These are phyloP conservation scores for Lepus americanus DNA, from an alignment of 2,113 vertebrate genomes.

Conservation along the genomic window DNA sequence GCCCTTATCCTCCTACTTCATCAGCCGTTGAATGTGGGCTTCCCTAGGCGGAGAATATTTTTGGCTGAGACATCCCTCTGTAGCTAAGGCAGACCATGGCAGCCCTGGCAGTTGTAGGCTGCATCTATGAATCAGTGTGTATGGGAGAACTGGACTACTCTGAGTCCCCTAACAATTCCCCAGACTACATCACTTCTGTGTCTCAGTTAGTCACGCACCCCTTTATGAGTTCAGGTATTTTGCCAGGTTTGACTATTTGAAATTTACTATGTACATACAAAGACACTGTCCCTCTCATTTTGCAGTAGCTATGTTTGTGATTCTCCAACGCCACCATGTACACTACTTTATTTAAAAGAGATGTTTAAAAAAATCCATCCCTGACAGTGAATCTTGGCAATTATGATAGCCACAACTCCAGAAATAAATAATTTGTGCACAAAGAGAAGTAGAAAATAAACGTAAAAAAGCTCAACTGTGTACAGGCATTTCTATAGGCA, in stretches of 20 bases:
- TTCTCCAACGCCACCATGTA: neutral
- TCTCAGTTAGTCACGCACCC: neutral
- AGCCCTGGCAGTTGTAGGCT: neutral
- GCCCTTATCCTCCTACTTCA: neutral
- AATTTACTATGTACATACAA: neutral
- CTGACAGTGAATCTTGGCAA: neutral
- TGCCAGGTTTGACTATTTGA: neutral
- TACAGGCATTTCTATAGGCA: neutral
- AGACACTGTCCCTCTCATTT: neutral
- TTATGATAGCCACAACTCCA: neutral
- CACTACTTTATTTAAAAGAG: constrained; percentile 12
- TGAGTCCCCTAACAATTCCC: neutral
- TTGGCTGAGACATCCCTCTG: neutral
- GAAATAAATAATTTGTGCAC: neutral
- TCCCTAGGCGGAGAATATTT: neutral
- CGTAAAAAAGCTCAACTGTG: neutral
- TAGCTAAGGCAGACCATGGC: neutral
- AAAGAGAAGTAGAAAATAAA: constrained; percentile 27
- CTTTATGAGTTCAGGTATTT: neutral
- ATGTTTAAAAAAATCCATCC: neutral
- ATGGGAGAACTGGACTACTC: neutral
- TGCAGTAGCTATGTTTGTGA: neutral
- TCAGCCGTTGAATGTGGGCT: too few species aligned
- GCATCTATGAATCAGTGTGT: neutral
- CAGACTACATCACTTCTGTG: neutral